Evolutionary conservation across 2,113 vertebrate genomes (phyloP), one percentile per base, ranked within the genome.

Genomic region (Perognathus longimembris): DNA sequence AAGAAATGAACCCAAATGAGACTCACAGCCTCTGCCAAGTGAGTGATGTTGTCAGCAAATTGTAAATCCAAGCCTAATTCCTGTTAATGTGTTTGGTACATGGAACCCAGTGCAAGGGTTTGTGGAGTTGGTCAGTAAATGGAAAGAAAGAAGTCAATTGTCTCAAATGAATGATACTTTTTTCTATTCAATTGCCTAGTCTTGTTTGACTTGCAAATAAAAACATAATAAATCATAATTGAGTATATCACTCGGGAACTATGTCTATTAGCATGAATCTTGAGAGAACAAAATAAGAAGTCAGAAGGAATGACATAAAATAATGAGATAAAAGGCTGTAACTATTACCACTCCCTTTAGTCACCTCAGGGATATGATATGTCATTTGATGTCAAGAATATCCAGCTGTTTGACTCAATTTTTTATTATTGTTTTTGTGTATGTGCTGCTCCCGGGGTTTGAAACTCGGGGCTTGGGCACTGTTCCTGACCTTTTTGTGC

Each of bases 361-460:
- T 73, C 45, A 91, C 67, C 2, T 90, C 66, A 24, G 64, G 11
- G 20, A 34, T 88, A 3, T 73, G 63, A 77, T 66, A 32, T 79
- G 36, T 93, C 88, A 75, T 94, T 95, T 86, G 90, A 77, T 73
- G 40, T 86, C 89, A 61, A 54, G 45, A 90, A 85, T 86, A 75
- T 21, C 26, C 45, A 94, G 82, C 61, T 64, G 93, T 94, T 54
- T 93, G 82, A 79, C 54, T 94, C 77, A 79, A 54, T 77, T 54
- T 91, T 89, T 88, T n/a, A n/a, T n/a, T n/a, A n/a, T n/a, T 45
- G 45, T 45, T 8, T 45, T 8, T 45, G 45, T 45, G 45, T 45
- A 12, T 45, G 45, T 45, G 45, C 42, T 45, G 42, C 8, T 45
- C 45, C 45, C 12, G 8, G 45, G 45, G 45, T 45, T 45, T 45